A percentile compares a stretch with the other conserved stretches of the same genome.
These are phyloP conservation scores for Hirudinaria manillensis DNA, from an alignment of 2,888 invertebrate genomes.

Conservation along the genomic window DNA sequence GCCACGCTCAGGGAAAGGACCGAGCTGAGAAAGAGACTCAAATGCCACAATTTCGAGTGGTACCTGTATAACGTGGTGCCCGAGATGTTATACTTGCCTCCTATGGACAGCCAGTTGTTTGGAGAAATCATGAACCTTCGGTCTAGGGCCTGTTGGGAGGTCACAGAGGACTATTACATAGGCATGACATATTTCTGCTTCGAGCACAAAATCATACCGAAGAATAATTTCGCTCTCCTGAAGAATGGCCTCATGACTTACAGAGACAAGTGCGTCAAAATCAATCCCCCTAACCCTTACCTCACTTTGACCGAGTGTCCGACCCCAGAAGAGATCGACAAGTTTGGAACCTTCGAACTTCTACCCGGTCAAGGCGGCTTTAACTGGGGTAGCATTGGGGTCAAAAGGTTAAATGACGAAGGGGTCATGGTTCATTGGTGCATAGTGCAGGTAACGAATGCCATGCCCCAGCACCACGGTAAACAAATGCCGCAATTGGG, in stretches of 20 bases:
- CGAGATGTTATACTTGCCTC: conserved; percentile 58
- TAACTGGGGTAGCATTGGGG: conserved; percentile 36
- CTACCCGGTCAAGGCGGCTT: conserved; percentile 27
- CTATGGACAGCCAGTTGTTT: conserved; percentile 36
- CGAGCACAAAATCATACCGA: conserved; percentile 42
- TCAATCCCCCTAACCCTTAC: conserved; percentile 34
- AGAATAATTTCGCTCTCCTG: conserved; percentile 39
- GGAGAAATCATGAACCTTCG: conserved; percentile 41
- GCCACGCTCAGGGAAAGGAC: conserved; percentile 56
- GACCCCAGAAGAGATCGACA: conserved; percentile 29
- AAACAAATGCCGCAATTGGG: conserved; percentile 41
- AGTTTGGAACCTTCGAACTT: conserved; percentile 38
- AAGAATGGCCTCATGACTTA: conserved; percentile 36
- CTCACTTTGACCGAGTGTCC: conserved; percentile 39
- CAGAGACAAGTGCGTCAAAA: conserved; percentile 38
- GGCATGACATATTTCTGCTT: conserved; percentile 41
- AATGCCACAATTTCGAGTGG: conserved; percentile 64
- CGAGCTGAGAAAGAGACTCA: conserved; percentile 70
- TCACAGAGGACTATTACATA: conserved; percentile 39
- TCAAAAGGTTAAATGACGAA: conserved; percentile 27
- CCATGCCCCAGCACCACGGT: conserved; percentile 36
- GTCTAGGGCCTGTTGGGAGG: conserved; percentile 41
- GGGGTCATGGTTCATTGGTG: conserved; percentile 36
- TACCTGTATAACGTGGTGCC: conserved; percentile 38
- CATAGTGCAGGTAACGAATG: conserved; percentile 40